Evolutionary conservation across 2,797 vertebrate genomes (phyloP).

Genomic region (Takifugu ocellatus): DNA sequence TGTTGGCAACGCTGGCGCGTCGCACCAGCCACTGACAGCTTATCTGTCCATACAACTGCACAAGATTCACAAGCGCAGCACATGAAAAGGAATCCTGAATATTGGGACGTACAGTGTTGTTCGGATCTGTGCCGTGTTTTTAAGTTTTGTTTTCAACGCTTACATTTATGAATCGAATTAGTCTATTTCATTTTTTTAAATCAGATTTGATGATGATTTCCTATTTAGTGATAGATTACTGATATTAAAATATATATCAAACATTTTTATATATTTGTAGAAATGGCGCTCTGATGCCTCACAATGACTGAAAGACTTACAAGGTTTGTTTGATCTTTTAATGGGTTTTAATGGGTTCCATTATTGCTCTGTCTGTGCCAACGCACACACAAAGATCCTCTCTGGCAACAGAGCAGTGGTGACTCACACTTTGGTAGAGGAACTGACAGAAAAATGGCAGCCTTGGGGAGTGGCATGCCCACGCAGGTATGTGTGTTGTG

Average conservation of each 20-base stretch:
- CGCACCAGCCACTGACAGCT: constrained; percentile 1
- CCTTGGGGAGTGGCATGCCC: constrained; percentile 18
- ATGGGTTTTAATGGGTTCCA: constrained; percentile 22
- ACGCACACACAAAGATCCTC: constrained; percentile 43
- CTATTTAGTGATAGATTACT: too few relatives aligned
- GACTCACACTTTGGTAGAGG: constrained; percentile 56
- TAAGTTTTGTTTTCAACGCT: too few relatives aligned
- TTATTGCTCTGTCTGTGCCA: constrained; percentile 42
- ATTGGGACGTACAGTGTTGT: too few relatives aligned
- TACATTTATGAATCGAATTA: too few relatives aligned
- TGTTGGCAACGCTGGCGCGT: neutral
- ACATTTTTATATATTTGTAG: constrained; percentile 8
- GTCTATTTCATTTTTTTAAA: too few relatives aligned
- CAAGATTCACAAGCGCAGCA: too few relatives aligned
- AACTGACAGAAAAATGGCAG: constrained; percentile 50
- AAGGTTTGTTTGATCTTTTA: constrained; percentile 36
- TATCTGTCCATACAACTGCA: neutral
- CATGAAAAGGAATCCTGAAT: too few relatives aligned
- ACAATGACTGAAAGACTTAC: constrained; percentile 30
- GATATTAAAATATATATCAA: neutral
- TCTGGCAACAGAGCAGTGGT: constrained; percentile 40
- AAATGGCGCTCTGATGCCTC: constrained; percentile 31
- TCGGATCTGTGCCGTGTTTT: too few relatives aligned
- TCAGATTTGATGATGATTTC: neutral
- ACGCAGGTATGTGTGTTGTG: constrained; percentile 26